Evolutionary conservation across 2,888 invertebrate species (phyloP).

Genomic region (Platycheirus albimanus): DNA sequence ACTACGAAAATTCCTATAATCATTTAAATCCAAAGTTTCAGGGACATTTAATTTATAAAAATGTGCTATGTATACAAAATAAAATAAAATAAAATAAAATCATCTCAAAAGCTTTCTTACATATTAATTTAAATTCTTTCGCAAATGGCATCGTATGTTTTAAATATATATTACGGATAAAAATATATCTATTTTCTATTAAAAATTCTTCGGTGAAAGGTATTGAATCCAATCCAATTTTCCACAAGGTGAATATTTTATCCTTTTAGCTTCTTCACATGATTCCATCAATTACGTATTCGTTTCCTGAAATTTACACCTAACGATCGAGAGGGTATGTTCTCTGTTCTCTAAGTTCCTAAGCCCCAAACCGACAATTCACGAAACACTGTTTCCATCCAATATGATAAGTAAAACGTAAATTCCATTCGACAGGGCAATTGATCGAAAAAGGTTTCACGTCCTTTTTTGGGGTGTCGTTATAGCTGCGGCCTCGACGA

Average conservation of each 20-base stretch:
- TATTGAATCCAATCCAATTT: constrained; percentile 74
- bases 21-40: no score
- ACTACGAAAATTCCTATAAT: no score
- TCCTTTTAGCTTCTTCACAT: constrained; percentile 68
- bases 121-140: constrained; percentile 17
- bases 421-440: constrained; percentile 72
- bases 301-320: constrained; percentile 71
- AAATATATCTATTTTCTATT: constrained; percentile 45
- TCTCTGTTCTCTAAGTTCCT: constrained; percentile 5
- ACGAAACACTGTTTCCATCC: constrained; percentile 48
- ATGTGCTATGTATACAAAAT: no score
- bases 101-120: constrained; percentile 28
- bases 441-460: constrained; percentile 72
- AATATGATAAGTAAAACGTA: constrained; percentile 74
- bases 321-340: constrained; percentile 41
- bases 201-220: constrained; percentile 71
- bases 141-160: constrained; percentile 31
- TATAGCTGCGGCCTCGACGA: constrained; percentile 46
- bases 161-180: constrained; percentile 32
- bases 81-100: background rate
- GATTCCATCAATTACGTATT: constrained; percentile 74
- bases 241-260: constrained; percentile 69
- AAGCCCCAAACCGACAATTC: constrained; percentile 45
- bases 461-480: constrained; percentile 62
- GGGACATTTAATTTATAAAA: no score